Evolutionary conservation across 2,797 vertebrate genomes (phyloP).

Genomic region (Myotis myotis): DNA sequence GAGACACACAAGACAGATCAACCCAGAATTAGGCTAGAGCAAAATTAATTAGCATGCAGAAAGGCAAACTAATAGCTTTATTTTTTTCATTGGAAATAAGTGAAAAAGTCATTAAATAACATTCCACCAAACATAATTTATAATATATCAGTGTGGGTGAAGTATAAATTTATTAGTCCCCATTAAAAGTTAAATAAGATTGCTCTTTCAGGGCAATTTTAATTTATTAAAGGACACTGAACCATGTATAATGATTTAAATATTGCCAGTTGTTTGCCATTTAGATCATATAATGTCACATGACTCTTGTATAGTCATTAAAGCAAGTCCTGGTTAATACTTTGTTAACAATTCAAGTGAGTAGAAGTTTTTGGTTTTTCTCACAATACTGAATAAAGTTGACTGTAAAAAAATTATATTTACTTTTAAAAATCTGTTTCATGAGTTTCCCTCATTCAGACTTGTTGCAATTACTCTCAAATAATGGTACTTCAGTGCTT

Average conservation of each 20-base stretch:
- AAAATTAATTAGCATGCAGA: neutral
- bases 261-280: conserved; percentile 14
- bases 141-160: neutral
- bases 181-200: conserved; percentile 16
- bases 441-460: neutral
- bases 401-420: neutral
- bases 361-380: neutral
- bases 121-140: neutral
- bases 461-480: neutral
- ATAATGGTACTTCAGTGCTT: neutral
- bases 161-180: neutral
- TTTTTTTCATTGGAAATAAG: conserved; percentile 7
- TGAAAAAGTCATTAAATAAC: neutral
- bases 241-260: neutral
- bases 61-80: neutral
- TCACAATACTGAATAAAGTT: neutral
- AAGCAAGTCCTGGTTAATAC: neutral
- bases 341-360: neutral
- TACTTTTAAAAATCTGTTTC: conserved; percentile 1
- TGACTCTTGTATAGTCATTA: neutral
- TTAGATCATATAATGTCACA: neutral
- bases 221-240: conserved; percentile 38
- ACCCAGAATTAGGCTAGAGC: neutral
- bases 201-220: neutral
- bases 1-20: neutral